A percentile compares a stretch with the other conserved stretches of the same genome.
Evolutionary conservation across 1,140 invertebrate genomes (phyloP).

Genomic region (Diploscapter pachys): DNA sequence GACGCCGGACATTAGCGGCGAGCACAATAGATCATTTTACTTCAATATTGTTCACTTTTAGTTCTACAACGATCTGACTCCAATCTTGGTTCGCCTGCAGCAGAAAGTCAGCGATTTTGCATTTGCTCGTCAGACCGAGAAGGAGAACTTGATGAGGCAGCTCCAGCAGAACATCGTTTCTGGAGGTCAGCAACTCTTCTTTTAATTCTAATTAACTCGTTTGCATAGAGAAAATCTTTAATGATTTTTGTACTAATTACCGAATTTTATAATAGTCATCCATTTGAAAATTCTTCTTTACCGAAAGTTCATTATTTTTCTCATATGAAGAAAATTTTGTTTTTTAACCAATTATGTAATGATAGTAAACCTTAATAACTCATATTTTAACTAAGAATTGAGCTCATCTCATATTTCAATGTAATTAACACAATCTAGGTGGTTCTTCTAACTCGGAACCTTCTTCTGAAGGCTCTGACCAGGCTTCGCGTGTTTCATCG

Average conservation of each 20-base stretch:
- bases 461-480: too few relatives aligned
- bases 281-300: background rate
- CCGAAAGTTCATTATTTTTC: background rate
- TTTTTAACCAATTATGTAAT: too few relatives aligned
- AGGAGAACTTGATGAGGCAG: conserved; percentile 81
- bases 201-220: background rate
- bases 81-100: conserved; percentile 88
- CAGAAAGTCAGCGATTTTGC: conserved; percentile 96
- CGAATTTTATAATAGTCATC: background rate
- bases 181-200: conserved; percentile 16
- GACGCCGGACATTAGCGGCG: background rate
- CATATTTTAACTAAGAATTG: background rate
- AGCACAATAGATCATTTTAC: too few relatives aligned
- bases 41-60: conserved; percentile 57
- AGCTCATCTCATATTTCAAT: conserved; percentile 6
- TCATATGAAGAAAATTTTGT: background rate
- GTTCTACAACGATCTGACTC: conserved; percentile 96
- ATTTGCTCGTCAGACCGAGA: conserved; percentile 96
- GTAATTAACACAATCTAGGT: background rate
- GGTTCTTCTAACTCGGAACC: too few relatives aligned
- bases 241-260: conserved; percentile 4
- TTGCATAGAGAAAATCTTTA: background rate
- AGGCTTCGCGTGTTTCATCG: too few relatives aligned
- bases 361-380: too few relatives aligned
- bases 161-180: conserved; percentile 61